Evolutionary conservation across 2,113 vertebrate genomes (phyloP).

Genomic region (Petroica traversi): DNA sequence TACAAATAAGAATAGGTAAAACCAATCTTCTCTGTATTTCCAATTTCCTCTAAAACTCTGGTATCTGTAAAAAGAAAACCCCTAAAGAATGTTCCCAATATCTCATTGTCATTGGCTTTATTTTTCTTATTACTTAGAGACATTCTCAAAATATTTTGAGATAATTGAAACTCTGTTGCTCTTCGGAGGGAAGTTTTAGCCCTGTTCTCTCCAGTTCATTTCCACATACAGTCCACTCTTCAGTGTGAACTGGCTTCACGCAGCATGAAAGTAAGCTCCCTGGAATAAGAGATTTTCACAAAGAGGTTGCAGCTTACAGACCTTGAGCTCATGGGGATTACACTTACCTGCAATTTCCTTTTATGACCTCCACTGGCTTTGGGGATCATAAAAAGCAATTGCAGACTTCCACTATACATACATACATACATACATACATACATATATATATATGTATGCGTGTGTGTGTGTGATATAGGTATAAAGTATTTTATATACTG

Average conservation of each 20-base stretch:
- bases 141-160: conserved; percentile 1
- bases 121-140: conserved; percentile 1
- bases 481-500: background rate
- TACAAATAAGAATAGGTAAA: background rate
- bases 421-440: background rate
- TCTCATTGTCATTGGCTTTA: background rate
- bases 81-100: background rate
- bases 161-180: background rate
- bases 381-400: background rate
- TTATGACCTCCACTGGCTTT: background rate
- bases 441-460: too few species aligned
- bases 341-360: background rate
- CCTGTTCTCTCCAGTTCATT: background rate
- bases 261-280: background rate
- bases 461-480: fast-evolving
- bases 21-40: background rate
- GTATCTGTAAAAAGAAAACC: background rate
- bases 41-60: background rate
- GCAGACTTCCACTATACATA: background rate
- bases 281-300: background rate
- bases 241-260: background rate
- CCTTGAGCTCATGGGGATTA: background rate
- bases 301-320: background rate
- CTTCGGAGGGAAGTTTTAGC: background rate
- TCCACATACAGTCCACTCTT: background rate